These are phyloP conservation scores for Gila robusta DNA, from an alignment of 2,797 vertebrate species.

Conservation along the genomic window DNA sequence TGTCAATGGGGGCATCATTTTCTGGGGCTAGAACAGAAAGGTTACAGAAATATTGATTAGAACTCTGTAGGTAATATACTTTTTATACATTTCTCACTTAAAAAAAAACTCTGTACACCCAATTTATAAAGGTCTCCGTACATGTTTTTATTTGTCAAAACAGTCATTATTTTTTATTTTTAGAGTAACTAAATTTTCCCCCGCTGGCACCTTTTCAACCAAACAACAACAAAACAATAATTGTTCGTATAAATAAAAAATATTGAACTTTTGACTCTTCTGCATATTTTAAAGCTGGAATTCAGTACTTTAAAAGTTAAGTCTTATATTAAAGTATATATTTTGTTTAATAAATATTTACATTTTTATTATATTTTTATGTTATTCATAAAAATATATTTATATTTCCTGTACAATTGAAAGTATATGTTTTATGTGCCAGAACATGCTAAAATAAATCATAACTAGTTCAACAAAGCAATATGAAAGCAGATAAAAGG, in stretches of 20 bases:
- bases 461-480: not conserved
- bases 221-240: not conserved
- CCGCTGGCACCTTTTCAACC: not conserved
- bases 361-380: not conserved
- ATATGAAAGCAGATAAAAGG: conserved; percentile 21
- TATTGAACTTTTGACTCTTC: not conserved
- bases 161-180: not conserved
- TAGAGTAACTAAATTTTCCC: not conserved
- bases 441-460: not conserved
- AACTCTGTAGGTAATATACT: not conserved
- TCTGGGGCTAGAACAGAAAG: conserved; percentile 83
- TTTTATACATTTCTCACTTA: not conserved
- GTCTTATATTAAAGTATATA: not conserved
- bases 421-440: not conserved
- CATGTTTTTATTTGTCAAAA: not conserved
- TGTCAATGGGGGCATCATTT: conserved; percentile 88
- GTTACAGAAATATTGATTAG: not conserved
- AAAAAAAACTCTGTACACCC: not conserved
- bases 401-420: not conserved
- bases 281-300: not conserved
- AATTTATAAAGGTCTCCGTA: not conserved
- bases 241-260: not conserved
- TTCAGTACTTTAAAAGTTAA: not conserved
- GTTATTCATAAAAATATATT: not conserved
- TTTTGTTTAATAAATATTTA: not conserved